phyloP scores from a whole-genome alignment of 2,797 vertebrate genomes.

The Gila robusta region DNA sequence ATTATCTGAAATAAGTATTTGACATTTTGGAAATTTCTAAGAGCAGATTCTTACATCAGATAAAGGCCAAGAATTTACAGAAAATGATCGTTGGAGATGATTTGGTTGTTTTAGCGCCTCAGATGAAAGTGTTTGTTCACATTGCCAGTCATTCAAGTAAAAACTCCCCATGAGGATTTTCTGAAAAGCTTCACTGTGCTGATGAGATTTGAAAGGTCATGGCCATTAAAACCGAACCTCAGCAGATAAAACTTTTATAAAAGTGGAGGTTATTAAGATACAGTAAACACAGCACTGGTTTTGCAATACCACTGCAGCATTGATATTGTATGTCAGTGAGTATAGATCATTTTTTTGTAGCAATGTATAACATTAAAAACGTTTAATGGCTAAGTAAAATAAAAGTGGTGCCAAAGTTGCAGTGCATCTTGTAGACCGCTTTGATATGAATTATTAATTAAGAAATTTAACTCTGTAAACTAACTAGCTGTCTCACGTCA shows the following conservation, averaged over 20 bases:
- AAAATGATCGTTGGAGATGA: background rate
- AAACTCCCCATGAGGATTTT: conserved; percentile 27
- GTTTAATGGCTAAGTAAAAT: background rate
- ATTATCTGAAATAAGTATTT: background rate
- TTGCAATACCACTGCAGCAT: background rate
- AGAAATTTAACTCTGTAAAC: background rate
- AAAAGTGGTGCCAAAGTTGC: background rate
- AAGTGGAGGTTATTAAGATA: background rate
- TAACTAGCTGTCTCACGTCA: no score
- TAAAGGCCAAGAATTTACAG: background rate
- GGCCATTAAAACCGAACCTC: background rate
- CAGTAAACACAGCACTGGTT: background rate
- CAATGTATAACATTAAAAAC: background rate
- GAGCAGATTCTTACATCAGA: background rate
- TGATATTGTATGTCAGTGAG: background rate
- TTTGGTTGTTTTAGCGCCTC: background rate
- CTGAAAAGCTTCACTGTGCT: background rate
- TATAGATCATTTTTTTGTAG: no score
- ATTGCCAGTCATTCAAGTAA: background rate
- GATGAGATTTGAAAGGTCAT: conserved; percentile 32
- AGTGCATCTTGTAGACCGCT: background rate
- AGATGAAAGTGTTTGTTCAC: background rate
- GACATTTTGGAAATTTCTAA: conserved; percentile 9
- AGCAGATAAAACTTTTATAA: background rate
- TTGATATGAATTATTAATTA: background rate